Percentiles rank a stretch among this genome's conserved stretches.
phyloP scores from a whole-genome alignment of 2,113 vertebrate species.

The Vulpes ferrilata region DNA sequence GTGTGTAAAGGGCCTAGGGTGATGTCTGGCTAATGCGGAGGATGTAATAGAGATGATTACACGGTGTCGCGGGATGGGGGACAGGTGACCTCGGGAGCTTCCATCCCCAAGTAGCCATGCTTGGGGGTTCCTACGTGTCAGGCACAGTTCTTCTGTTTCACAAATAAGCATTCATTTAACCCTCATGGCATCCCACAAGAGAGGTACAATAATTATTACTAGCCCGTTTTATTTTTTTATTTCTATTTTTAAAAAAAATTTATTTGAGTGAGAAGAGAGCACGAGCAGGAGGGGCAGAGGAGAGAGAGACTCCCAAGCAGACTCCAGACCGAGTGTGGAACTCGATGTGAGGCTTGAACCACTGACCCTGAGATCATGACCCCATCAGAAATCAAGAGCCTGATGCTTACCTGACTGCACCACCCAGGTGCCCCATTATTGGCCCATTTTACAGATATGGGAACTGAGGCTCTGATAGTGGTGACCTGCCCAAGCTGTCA shows the following conservation, averaged over 20 bases:
- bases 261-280: background rate
- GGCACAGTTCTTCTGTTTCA: background rate
- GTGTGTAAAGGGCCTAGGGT: background rate
- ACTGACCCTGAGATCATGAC: background rate
- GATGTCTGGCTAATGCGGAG: background rate
- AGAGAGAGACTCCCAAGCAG: background rate
- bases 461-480: background rate
- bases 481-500: background rate
- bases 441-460: background rate
- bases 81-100: background rate
- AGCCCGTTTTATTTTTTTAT: background rate
- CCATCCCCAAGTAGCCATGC: background rate
- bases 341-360: background rate
- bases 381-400: background rate
- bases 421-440: background rate
- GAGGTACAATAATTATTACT: background rate
- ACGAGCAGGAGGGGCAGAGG: background rate
- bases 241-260: background rate
- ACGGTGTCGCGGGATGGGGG: fast-evolving
- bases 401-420: background rate
- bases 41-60: fast-evolving
- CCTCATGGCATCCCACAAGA: no score
- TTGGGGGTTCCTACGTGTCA: background rate
- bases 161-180: background rate
- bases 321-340: background rate